Evolutionary conservation across 2,888 invertebrate genomes (phyloP), one percentile per base, ranked within the genome.

Genomic region (Clitarchus hookeri): DNA sequence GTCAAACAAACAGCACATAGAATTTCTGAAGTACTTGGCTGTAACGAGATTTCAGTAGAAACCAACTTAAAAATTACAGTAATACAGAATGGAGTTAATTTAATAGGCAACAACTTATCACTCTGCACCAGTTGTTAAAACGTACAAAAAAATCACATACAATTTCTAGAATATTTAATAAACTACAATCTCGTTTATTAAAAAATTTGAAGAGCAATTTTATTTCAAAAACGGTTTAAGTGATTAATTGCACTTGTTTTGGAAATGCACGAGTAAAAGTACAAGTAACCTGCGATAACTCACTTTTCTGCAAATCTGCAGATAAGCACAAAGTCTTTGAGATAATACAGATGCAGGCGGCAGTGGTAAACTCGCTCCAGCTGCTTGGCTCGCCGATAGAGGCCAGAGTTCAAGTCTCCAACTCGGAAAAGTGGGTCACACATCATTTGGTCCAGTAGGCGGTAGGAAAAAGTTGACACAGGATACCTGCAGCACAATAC

Each of bases 401-500:
- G 92, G 84, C 92, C 91, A 36, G 94, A 93, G 92, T 96, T 96
- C 44, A 97, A 91, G 89, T 95, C 95, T 80, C 94, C 93, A 86
- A 97, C 93, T 90, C 95, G 94, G 91, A 97, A 97, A 85, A 97
- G 91, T 0, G 97, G 97, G 91, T 97, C 97, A 16, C 92, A 92
- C 89, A 93, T 93, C 93, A 97, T 96, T 91, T 95, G 95, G 89
- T 95, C 95, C 88, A 97, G 91, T 80, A 97, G 92, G 88, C 95
- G 94, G 89, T 94, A 95, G 0, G 97, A 95, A 91, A 97, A 97
- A 89, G 95, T 95, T 19, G 96, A 96, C 19, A 97, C 97, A n/a
- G 95, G 94, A 92, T 95, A 96, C 90, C 95, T 95, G 80, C 13
- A 26, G 27, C 48, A 48, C 11, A 48, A 8, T 16, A 48, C 0